Evolutionary conservation across 2,113 vertebrate species (phyloP), one percentile per base, ranked within the genome.

Genomic region (Pseudorhombus dupliciocellatus): DNA sequence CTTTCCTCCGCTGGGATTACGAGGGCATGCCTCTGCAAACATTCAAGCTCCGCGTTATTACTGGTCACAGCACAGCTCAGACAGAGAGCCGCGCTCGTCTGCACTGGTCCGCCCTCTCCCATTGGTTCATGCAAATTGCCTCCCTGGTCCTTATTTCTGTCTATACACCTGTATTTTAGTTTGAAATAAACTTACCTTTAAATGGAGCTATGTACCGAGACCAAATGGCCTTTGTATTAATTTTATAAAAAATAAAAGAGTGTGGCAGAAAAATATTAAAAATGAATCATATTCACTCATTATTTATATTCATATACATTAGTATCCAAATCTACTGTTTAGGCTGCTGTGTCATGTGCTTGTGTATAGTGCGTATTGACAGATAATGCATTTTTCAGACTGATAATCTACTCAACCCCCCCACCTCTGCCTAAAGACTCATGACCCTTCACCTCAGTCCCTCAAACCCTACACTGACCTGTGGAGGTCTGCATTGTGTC

Each of bases 21-120:
- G 72, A 63, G 83, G 75, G 73, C 77, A 73, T 72, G 86, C 62
- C 84, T 90, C 88, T 90, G 83, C 78, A 91, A 88, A 92, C 89
- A 91, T 89, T 87, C 83, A 66, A 75, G 73, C 84, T 75, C 64
- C 58, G 60, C 75, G 76, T 87, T 90, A 76, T 89, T 89, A 81
- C 82, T 79, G 66, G 89, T 86, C 87, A 70, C 81, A 77, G 73
- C 50, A 20, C 67, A 26, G 72, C 62, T 72, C 57, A 63, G 73
- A 77, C 75, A 68, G 54, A 67, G 44, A 73, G 61, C 79, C 70
- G 73, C 68, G 18, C 57, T 31, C 1, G 46, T 75, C 77, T 55
- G 73, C 15, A 16, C 42, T 46, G 7, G 78, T 84, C 89, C 86
- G 74, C 79, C 14, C 7, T 52, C 71, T 85, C 85, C 80, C 82